Evolutionary conservation across 2,888 invertebrate genomes (phyloP).

Genomic region (Alviniconcha strummeri): DNA sequence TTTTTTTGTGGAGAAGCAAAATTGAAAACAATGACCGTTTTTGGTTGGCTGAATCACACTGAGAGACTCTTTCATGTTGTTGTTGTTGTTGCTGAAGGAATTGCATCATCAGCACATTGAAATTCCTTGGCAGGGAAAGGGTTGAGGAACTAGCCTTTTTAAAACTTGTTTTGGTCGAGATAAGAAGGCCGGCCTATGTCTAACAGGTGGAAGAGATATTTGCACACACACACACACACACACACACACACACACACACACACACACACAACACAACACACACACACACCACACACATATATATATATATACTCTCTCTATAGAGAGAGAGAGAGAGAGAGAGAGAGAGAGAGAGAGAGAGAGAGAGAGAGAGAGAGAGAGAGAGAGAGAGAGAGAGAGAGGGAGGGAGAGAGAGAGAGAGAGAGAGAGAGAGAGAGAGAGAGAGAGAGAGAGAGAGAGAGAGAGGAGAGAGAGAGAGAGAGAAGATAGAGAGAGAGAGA

Average conservation of each 20-base stretch:
- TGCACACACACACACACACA: slow-evolving; percentile 13
- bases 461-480: background rate
- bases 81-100: no score
- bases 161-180: no score
- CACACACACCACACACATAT: background rate
- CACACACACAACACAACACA: slow-evolving; percentile 9
- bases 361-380: background rate
- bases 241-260: slow-evolving; percentile 12
- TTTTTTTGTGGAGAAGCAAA: no score
- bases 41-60: no score
- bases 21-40: no score
- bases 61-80: no score
- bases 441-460: no score
- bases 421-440: no score
- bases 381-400: no score
- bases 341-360: background rate
- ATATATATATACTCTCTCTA: background rate
- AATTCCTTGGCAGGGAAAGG: background rate
- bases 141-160: background rate
- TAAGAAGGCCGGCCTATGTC: no score
- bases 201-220: background rate
- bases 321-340: background rate
- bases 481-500: background rate
- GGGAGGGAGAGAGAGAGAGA: background rate
- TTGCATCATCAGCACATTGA: no score